These are phyloP conservation scores for Panthera tigris DNA, from an alignment of 2,113 vertebrate species.

Conservation along the genomic window DNA sequence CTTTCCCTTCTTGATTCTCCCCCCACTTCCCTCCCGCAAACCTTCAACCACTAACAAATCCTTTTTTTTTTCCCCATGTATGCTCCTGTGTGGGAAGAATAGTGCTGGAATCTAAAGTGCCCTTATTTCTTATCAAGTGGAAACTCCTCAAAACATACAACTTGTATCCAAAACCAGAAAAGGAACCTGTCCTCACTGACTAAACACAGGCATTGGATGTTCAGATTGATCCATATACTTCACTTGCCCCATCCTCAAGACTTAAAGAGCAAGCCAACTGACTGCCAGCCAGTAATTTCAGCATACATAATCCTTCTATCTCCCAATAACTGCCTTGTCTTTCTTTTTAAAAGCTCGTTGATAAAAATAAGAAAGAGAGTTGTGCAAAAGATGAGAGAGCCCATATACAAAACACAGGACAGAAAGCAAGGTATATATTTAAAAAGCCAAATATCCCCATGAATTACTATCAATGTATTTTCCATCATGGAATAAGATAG, in stretches of 20 bases:
- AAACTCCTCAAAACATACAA: slow-evolving; percentile 55
- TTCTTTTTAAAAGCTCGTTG: neutral
- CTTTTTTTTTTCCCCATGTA: slow-evolving; percentile 11
- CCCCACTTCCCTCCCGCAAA: neutral
- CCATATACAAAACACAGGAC: neutral
- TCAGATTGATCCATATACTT: neutral
- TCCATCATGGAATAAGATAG: neutral
- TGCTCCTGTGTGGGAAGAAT: neutral
- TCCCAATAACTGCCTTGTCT: neutral
- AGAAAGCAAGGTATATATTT: neutral
- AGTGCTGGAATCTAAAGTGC: neutral
- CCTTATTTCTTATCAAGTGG: slow-evolving; percentile 39
- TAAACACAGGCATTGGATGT: neutral
- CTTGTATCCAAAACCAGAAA: neutral
- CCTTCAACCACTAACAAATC: slow-evolving; percentile 31
- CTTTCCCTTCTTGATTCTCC: slow-evolving; percentile 36
- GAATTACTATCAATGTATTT: neutral
- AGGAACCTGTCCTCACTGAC: neutral
- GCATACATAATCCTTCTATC: neutral
- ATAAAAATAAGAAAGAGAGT: slow-evolving; percentile 9
- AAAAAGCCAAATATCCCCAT: neutral
- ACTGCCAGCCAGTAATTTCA: neutral
- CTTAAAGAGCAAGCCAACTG: neutral
- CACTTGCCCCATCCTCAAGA: neutral
- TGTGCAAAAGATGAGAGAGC: neutral